These are phyloP conservation scores for Lasioglossum zephyrum DNA, from an alignment of 2,888 invertebrate species.

Conservation along the genomic window DNA sequence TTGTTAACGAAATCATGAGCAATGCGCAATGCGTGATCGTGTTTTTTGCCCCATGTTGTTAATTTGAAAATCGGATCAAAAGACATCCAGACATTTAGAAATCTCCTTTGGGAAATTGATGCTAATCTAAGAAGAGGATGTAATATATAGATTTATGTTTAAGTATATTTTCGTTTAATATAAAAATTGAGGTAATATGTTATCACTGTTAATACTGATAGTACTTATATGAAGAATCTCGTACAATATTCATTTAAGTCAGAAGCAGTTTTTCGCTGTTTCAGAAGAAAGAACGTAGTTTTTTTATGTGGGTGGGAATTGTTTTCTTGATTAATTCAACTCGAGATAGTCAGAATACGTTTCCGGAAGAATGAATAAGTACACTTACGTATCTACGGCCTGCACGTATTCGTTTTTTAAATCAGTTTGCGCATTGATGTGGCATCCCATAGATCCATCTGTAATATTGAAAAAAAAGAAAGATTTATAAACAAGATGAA, in stretches of 20 bases:
- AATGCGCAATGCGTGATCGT: conserved; percentile 83
- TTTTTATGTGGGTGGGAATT: too few species aligned
- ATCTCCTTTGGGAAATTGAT: conserved; percentile 81
- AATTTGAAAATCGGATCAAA: conserved; percentile 85
- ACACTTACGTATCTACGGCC: conserved; percentile 82
- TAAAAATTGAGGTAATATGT: background rate
- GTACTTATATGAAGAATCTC: too few species aligned
- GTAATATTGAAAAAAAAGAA: conserved; percentile 43
- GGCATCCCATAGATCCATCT: conserved; percentile 84
- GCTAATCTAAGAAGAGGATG: conserved; percentile 78
- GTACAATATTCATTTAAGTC: too few species aligned
- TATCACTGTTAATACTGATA: background rate
- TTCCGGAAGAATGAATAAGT: background rate
- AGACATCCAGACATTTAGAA: conserved; percentile 86
- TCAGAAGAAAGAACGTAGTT: too few species aligned
- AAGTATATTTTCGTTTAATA: background rate
- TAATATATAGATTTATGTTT: background rate
- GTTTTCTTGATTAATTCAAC: background rate
- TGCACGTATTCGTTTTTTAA: conserved; percentile 81
- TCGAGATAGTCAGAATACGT: too few species aligned
- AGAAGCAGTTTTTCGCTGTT: too few species aligned
- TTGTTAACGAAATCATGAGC: conserved; percentile 86
- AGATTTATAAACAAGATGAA: background rate
- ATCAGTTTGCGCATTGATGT: conserved; percentile 82
- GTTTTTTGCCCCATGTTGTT: conserved; percentile 84